A percentile compares a stretch with the other conserved stretches of the same genome.
These are phyloP conservation scores for Brachionus asplanchnoidis DNA, from an alignment of 1,140 invertebrate genomes.

Conservation along the genomic window DNA sequence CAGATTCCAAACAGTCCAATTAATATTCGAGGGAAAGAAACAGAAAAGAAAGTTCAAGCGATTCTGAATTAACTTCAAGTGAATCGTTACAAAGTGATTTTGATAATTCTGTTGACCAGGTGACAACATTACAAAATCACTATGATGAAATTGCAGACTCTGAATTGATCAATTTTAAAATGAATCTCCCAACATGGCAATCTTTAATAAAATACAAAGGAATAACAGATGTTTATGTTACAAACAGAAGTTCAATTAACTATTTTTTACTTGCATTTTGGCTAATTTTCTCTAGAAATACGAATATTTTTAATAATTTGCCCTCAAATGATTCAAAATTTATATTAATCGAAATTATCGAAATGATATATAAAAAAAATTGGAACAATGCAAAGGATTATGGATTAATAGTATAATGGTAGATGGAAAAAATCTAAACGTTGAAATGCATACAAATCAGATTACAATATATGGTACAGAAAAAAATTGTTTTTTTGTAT, in stretches of 20 bases:
- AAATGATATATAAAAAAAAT: background rate
- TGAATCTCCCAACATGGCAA: background rate
- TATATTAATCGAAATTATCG: background rate
- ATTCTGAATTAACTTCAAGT: no score
- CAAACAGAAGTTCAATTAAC: background rate
- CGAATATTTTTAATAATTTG: no score
- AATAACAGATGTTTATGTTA: background rate
- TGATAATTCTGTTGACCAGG: no score
- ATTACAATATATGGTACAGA: background rate
- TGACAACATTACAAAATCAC: no score
- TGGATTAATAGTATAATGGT: background rate
- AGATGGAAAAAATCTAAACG: background rate
- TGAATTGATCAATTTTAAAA: background rate
- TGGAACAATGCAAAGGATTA: slow-evolving; percentile 17
- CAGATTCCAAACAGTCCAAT: background rate
- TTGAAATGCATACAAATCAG: background rate
- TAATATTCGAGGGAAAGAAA: background rate
- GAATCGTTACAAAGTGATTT: no score
- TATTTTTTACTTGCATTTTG: no score
- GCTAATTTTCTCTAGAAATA: no score
- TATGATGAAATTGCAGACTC: no score
- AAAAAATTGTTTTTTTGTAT: no score
- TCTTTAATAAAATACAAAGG: background rate
- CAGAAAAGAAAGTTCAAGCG: no score
- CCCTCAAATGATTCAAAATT: no score